phyloP scores from a whole-genome alignment of 2,888 invertebrate species.

The Polymixis lichenea region DNA sequence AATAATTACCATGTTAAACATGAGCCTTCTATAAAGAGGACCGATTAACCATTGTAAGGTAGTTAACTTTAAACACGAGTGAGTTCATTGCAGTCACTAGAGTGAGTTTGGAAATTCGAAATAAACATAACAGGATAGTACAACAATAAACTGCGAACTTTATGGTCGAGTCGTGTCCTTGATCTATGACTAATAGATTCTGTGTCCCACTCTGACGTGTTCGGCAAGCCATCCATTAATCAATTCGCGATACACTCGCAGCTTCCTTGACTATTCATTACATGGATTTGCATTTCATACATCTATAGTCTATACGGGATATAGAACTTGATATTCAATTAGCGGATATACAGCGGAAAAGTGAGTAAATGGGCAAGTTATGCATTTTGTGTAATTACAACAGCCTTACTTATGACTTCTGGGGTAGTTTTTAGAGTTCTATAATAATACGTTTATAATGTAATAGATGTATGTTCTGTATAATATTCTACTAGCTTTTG shows the following conservation, averaged over 20 bases:
- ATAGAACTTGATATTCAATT: conserved; percentile 5
- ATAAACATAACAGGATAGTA: not conserved
- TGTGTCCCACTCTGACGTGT: conserved; percentile 38
- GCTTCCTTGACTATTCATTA: conserved; percentile 42
- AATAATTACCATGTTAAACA: not conserved
- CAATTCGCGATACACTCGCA: conserved; percentile 46
- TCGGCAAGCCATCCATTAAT: conserved; percentile 55
- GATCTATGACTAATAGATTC: conserved; percentile 63
- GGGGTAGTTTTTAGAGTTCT: not conserved
- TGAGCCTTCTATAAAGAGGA: not conserved
- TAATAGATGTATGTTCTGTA: too few species aligned
- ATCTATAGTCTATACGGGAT: not conserved
- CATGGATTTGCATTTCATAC: conserved; percentile 33
- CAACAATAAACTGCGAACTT: conserved; percentile 32
- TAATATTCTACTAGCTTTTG: too few species aligned
- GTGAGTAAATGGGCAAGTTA: not conserved
- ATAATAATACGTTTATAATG: too few species aligned
- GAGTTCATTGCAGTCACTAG: not conserved
- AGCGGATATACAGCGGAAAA: not conserved
- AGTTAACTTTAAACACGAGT: too few species aligned
- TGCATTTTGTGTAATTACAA: conserved; percentile 2
- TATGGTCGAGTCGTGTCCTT: conserved; percentile 41
- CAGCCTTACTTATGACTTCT: not conserved
- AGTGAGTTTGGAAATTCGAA: not conserved
- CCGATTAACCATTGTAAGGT: too few species aligned